Evolutionary conservation across 2,113 vertebrate genomes (phyloP).

Genomic region (Mastomys natalensis): DNA sequence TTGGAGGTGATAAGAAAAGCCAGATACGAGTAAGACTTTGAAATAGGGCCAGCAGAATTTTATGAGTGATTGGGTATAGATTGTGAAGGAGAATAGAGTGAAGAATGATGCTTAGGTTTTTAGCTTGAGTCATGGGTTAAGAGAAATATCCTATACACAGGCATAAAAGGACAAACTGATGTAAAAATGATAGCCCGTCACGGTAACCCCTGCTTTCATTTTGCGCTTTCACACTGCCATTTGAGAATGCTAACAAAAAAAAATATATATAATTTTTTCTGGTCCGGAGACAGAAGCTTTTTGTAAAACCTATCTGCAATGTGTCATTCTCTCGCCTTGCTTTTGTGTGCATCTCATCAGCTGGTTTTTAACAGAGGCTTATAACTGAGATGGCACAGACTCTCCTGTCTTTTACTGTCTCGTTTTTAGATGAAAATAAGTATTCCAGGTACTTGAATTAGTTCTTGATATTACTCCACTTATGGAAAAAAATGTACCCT

Average conservation of each 20-base stretch:
- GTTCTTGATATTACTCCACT: not conserved
- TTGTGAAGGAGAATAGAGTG: not conserved
- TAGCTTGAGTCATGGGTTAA: not conserved
- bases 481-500: not conserved
- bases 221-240: not conserved
- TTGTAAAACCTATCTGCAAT: not conserved
- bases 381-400: not conserved
- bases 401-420: not conserved
- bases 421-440: not conserved
- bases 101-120: not conserved
- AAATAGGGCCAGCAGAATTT: not conserved
- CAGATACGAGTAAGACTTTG: not conserved
- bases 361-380: not conserved
- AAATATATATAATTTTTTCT: no score
- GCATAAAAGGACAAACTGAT: not conserved
- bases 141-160: not conserved
- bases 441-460: not conserved
- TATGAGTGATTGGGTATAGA: not conserved
- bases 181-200: not conserved
- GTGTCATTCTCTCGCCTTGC: not conserved
- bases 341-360: not conserved
- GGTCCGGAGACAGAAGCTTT: conserved; percentile 4
- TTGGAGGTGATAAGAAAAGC: not conserved
- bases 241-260: conserved; percentile 31
- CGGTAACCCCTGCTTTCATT: not conserved